Evolutionary conservation across 2,888 invertebrate species (phyloP), one percentile per base, ranked within the genome.

Genomic region (Perithous albicinctus): DNA sequence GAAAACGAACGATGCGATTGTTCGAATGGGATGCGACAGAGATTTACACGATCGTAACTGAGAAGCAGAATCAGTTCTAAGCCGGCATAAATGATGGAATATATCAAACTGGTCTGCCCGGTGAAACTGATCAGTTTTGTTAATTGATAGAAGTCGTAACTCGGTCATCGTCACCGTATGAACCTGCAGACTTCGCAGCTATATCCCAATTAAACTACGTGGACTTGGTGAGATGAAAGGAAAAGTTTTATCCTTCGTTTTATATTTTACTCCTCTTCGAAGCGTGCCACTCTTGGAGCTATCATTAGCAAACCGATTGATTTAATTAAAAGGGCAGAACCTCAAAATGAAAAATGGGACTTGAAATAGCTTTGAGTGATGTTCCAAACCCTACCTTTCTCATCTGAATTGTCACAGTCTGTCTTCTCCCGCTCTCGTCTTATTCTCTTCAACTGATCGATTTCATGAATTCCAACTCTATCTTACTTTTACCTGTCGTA

Each of bases 1-100:
- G 35, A 67, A 32, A 35, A 23, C n/a, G 32, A 32, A 48, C 32
- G 48, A 67, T 20, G n/a, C n/a, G 67, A 20, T 67, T 38, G n/a
- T 32, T 10, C n/a, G 10, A 46, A 43, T 7, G n/a, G 18, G 10
- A 18, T 15, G 29, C 6, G 26, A 23, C 23, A n/a, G 20, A 35
- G 12, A 35, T 20, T 32, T 48, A 48, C 20, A 51, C 35, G 32
- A 67, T 66, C 35, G 51, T 20, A 23, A 51, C 32, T 51, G 35
- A n/a, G 51, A 51, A 35, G 35, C 20, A 0, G 35, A 67, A 51
- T 15, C 51, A 48, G 23, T 7, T 32, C 2, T 15, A n/a, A 56
- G 7, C n/a, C 26, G 26, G 26, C 26, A 5, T 26, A n/a, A n/a
- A 5, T 26, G 54, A 54, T 54, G 54, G 12, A 10, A 26, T 26